Evolutionary conservation across 2,113 vertebrate species (phyloP).

Genomic region (Misgurnus mizolepis): DNA sequence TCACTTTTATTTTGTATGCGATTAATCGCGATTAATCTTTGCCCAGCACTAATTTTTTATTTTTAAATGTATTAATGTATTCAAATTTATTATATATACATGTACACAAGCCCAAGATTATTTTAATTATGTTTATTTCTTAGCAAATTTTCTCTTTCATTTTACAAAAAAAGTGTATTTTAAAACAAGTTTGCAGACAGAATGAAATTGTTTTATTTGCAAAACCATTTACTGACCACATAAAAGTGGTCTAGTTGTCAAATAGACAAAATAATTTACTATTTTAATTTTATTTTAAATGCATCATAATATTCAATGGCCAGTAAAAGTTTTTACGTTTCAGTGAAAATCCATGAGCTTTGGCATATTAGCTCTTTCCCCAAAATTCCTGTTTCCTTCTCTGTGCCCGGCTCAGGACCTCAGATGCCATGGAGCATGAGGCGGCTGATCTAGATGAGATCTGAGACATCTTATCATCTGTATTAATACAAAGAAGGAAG

Average conservation of each 20-base stretch:
- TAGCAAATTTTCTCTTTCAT: too few species aligned
- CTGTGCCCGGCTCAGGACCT: constrained; percentile 81
- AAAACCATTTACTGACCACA: constrained; percentile 10
- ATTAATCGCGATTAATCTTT: too few species aligned
- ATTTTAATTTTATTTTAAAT: constrained; percentile 12
- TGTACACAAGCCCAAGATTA: too few species aligned
- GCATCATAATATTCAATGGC: not conserved
- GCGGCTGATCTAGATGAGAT: constrained; percentile 82
- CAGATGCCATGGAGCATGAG: constrained; percentile 80
- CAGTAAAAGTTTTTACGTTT: not conserved
- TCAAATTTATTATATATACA: too few species aligned
- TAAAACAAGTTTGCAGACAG: not conserved
- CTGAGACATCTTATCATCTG: constrained; percentile 83
- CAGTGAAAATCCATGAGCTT: not conserved
- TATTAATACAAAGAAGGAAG: constrained; percentile 10
- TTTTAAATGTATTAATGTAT: too few species aligned
- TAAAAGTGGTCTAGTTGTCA: not conserved
- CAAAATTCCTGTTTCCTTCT: constrained; percentile 83
- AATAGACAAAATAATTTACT: constrained; percentile 24
- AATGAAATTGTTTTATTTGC: not conserved
- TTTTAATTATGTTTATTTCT: too few species aligned
- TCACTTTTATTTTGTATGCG: too few species aligned
- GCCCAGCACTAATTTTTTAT: too few species aligned
- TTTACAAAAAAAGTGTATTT: too few species aligned
- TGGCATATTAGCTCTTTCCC: constrained; percentile 71